Evolutionary conservation across 2,888 invertebrate genomes (phyloP).

Genomic region (Pogonocherus hispidulus): DNA sequence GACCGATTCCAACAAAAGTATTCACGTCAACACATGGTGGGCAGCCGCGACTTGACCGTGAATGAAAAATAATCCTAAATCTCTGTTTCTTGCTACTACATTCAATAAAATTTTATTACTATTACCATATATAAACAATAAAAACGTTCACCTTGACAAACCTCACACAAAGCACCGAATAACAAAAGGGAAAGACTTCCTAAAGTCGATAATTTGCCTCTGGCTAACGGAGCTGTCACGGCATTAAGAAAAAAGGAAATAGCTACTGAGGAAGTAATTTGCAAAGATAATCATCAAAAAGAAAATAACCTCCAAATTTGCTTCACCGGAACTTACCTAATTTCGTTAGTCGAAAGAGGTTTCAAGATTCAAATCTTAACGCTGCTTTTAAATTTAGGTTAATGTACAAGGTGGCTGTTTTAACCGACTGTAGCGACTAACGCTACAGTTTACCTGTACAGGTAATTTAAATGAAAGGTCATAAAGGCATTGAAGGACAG

Average conservation of each 20-base stretch:
- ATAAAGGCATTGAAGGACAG: too few relatives aligned
- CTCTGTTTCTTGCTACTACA: neutral
- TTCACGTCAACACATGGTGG: neutral
- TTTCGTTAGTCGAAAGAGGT: too few relatives aligned
- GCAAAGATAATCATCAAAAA: too few relatives aligned
- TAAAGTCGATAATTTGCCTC: neutral
- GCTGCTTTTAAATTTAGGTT: too few relatives aligned
- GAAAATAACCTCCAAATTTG: too few relatives aligned
- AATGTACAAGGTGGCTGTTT: too few relatives aligned
- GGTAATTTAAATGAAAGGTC: too few relatives aligned
- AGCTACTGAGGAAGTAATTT: neutral
- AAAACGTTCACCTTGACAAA: constrained; percentile 11
- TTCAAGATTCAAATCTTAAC: too few relatives aligned
- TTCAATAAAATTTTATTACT: constrained; percentile 8
- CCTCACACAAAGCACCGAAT: neutral
- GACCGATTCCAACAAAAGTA: neutral
- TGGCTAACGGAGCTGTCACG: neutral
- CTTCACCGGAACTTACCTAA: too few relatives aligned
- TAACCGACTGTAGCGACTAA: too few relatives aligned
- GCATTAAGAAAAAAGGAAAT: neutral
- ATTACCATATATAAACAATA: neutral
- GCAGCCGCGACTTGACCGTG: neutral
- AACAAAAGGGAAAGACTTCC: constrained; percentile 11
- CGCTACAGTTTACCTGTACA: too few relatives aligned
- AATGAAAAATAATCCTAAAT: neutral